Evolutionary conservation across 2,113 vertebrate genomes (phyloP), one percentile per base, ranked within the genome.

Genomic region (Eretmochelys imbricata): DNA sequence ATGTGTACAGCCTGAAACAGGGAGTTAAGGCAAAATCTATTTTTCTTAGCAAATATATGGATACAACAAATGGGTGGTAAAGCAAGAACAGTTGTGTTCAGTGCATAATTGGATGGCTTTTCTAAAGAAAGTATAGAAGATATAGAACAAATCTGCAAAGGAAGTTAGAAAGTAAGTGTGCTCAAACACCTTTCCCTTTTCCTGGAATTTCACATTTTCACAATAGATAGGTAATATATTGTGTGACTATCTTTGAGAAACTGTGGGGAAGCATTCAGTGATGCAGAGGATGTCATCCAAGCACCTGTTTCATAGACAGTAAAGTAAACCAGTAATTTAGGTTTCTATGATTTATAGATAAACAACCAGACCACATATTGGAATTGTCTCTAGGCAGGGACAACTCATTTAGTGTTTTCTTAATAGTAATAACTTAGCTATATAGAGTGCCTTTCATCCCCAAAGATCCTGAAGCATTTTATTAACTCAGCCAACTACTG

Each of bases 131-230:
- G 84, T 81, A 50, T 80, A 24, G 89, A 48, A 55, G 42, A 65
- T 42, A 24, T 51, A 88, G 87, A 89, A 16, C 51, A 5, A 54
- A 65, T 57, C 46, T 79, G 79, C 55, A 91, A 69, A 94, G 89
- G 69, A 62, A 31, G 42, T 79, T 79, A 8, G 87, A 87, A 93
- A 96, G 48, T 54, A 94, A 93, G 94, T 93, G 91, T 80, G 55
- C 89, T 96, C 81, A 87, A 90, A 97, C 31, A n/a, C 29, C 92
- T 94, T 95, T 92, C 91, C 84, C 46, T 91, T 48, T 85, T 85
- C 90, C 55, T 93, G 62, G 75, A 80, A 94, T 96, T 94, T 95
- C 95, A 95, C 90, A 96, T 95, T 97, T 79, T 95, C 94, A 89
- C 95, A 92, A 81, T 88, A 94, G 91, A 82, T 93, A 81, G 82